Conservation (phyloP, 2,113 vertebrate species). For the Ahaetulla prasina region DNA sequence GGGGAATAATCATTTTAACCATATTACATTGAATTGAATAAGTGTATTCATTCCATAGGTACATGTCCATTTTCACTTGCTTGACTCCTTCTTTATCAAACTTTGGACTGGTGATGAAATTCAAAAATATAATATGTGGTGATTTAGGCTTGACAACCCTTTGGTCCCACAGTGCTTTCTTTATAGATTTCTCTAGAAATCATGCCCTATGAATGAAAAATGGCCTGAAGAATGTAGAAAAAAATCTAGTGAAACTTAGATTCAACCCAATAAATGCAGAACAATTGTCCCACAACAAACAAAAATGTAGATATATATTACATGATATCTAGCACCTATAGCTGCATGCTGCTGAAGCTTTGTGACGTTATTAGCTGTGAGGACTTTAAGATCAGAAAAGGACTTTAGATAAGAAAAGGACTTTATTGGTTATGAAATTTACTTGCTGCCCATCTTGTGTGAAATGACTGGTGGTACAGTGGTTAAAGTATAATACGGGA, state of each 20-base stretch:
- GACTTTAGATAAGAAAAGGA: neutral
- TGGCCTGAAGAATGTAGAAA: neutral
- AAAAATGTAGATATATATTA: neutral
- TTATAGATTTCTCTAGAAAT: neutral
- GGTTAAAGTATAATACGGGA: neutral
- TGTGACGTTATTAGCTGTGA: neutral
- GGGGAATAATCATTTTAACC: neutral
- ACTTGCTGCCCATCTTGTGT: neutral
- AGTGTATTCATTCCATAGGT: neutral
- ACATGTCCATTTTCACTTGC: neutral
- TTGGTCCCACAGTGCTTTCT: neutral
- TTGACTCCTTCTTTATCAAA: neutral
- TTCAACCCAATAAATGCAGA: neutral
- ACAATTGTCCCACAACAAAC: neutral
- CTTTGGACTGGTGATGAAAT: neutral
- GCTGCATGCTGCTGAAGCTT: neutral
- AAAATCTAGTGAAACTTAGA: neutral
- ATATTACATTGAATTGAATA: neutral
- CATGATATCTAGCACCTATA: neutral
- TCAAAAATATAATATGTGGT: neutral
- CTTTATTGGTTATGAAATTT: neutral
- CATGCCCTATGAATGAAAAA: neutral
- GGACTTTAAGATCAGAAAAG: neutral
- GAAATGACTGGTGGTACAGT: neutral
- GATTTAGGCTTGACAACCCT: neutral